Conservation (phyloP, 30 jellyfish, hydroid and myxozoan genomes). For the Hydractinia echinata region DNA sequence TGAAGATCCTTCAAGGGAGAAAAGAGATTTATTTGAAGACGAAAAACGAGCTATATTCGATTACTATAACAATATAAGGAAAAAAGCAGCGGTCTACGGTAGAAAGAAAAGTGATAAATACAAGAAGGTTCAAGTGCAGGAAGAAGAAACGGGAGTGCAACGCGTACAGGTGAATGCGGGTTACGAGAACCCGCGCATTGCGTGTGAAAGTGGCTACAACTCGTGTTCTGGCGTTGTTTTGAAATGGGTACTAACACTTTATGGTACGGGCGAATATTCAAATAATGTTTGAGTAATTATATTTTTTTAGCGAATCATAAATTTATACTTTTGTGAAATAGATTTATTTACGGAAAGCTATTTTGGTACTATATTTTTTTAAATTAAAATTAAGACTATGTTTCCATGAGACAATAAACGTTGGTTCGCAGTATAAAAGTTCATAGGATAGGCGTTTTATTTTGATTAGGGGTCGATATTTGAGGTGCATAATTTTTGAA, state of each 20-base stretch:
- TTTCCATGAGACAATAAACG: too few species aligned
- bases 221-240: conserved; percentile 89
- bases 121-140: conserved; percentile 93
- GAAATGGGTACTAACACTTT: conserved; percentile 77
- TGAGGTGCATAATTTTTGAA: too few species aligned
- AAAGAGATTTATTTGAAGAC: conserved; percentile 29
- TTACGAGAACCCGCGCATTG: conserved; percentile 84
- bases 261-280: conserved; percentile 62
- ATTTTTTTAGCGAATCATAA: too few species aligned
- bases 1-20: conserved; percentile 19
- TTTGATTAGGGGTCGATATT: too few species aligned
- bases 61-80: conserved; percentile 13
- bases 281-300: neutral
- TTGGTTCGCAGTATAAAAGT: too few species aligned
- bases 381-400: too few species aligned
- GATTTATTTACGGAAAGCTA: too few species aligned
- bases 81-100: neutral
- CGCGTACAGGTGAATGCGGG: conserved; percentile 99
- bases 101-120: neutral
- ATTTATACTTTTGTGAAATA: too few species aligned
- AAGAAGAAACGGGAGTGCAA: conserved; percentile 97
- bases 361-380: too few species aligned
- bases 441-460: too few species aligned
- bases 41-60: conserved; percentile 24
- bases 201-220: conserved; percentile 81